Evolutionary conservation across 2,797 vertebrate species (phyloP).

Genomic region (Crenichthys baileyi): DNA sequence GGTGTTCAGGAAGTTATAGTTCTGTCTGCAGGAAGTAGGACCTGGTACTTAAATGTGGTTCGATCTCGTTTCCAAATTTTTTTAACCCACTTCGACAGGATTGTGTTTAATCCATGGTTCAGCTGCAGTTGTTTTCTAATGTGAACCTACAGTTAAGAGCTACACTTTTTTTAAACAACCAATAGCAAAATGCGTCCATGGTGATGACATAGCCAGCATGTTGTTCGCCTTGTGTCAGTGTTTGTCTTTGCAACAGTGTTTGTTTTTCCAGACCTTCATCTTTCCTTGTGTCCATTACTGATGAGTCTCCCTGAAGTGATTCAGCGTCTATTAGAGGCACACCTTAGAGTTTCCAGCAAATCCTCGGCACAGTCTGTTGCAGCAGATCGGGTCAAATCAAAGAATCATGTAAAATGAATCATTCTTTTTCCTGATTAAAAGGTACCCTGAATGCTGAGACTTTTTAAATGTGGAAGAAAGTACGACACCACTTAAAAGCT

Average conservation of each 20-base stretch:
- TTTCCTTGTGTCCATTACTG: conserved; percentile 52
- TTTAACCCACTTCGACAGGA: background rate
- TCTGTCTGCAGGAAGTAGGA: background rate
- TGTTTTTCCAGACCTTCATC: conserved; percentile 75
- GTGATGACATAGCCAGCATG: conserved; percentile 32
- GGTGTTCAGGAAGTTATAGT: background rate
- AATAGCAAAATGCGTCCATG: conserved; percentile 62
- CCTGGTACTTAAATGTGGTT: background rate
- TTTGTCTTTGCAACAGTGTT: conserved; percentile 74
- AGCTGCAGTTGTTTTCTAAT: background rate
- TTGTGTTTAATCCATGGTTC: background rate
- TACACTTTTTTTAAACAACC: conserved; percentile 3
- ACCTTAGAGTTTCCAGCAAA: conserved; percentile 30
- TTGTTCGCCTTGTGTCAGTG: conserved; percentile 60
- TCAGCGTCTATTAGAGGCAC: conserved; percentile 25
- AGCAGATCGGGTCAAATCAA: background rate
- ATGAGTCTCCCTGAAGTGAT: conserved; percentile 34
- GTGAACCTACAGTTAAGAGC: background rate
- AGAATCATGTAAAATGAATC: background rate
- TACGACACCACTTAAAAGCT: background rate
- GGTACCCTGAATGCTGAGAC: no score
- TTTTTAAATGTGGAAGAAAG: no score
- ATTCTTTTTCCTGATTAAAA: no score
- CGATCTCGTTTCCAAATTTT: no score
- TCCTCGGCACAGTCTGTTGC: conserved; percentile 33